Percentiles rank a stretch among this genome's conserved stretches.
phyloP scores from a whole-genome alignment of 2,888 invertebrate genomes.

The Abscondita cerata region DNA sequence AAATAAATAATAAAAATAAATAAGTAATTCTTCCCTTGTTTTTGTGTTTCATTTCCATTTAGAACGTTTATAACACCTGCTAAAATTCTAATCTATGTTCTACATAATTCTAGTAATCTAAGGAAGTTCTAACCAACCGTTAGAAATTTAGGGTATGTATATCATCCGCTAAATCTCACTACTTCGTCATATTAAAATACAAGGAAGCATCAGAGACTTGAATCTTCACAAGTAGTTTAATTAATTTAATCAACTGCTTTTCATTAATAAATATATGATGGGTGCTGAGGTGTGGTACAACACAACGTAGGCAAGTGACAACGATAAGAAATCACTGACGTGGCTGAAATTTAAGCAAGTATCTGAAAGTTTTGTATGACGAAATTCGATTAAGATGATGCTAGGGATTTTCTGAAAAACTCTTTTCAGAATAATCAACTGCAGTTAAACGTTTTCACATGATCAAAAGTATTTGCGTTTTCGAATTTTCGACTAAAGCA shows the following conservation, averaged over 20 bases:
- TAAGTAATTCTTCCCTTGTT: conserved; percentile 15
- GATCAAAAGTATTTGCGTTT: too few relatives aligned
- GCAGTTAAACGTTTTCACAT: too few relatives aligned
- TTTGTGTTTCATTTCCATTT: conserved; percentile 27
- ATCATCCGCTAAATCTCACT: conserved; percentile 23
- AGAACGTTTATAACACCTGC: conserved; percentile 28
- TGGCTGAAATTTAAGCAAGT: too few relatives aligned
- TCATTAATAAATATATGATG: conserved; percentile 1
- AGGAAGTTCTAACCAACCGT: conserved; percentile 22
- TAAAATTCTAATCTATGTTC: conserved; percentile 23
- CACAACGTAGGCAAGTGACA: background rate
- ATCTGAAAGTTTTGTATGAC: too few relatives aligned
- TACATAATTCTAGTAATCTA: conserved; percentile 23
- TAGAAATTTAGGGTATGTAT: conserved; percentile 29
- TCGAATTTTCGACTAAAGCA: too few relatives aligned
- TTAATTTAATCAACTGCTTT: conserved; percentile 43
- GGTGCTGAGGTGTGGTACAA: background rate
- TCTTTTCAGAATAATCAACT: too few relatives aligned
- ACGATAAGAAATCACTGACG: background rate
- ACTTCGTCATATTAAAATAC: conserved; percentile 35
- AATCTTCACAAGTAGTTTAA: conserved; percentile 54
- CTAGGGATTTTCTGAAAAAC: too few relatives aligned
- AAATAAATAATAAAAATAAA: too few relatives aligned
- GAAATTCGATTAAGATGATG: too few relatives aligned
- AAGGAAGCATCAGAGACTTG: conserved; percentile 42